Base-by-base conservation (phyloP, 2,888 invertebrate genomes). In the Netelia virgata region DNA sequence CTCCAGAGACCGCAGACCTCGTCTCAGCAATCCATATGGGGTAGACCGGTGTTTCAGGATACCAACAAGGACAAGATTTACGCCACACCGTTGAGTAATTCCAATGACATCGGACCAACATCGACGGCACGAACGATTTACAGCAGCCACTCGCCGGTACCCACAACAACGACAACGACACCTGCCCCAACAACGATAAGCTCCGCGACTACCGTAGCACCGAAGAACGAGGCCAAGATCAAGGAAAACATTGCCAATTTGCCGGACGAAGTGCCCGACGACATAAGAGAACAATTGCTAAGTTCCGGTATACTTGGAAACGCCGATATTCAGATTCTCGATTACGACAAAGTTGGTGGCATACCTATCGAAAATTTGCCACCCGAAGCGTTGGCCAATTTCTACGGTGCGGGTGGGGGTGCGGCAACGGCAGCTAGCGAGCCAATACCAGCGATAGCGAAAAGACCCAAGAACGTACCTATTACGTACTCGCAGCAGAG, bases 211-310 rank as follows among this genome's bases (percentile, higher is more conserved):
- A 94, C 94, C 0, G 90, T 93, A 41, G 95, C 95, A 82, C 95
- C 95, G 75, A 95, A 95, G 77, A 93, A 93, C 50, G 95, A 95
- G 88, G 96, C 95, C 88, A 93, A 90, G 72, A 93, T 93, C 59
- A 91, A 90, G 43, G 90, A 91, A 80, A 94, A 93, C 86, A 92
- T 94, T 6, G 94, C 94, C 0, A 94, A 93, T 68, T 89, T 98
- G 61, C 98, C 98, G 11, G 97, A 97, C 89, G 98, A 98, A 94
- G 97, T 98, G 6, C 98, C 98, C 3, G 97, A 97, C 87, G 98
- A 98, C 89, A 94, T 98, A 64, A 95, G 97, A 57, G 96, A 97
- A 91, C 98, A 98, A 90, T 94, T 98, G 5, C 94, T 98, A 64
- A 96, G 97, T 69, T 98, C 98, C 0, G 98, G 98, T 55, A 98